A percentile compares a stretch with the other conserved stretches of the same genome.
Evolutionary conservation across 2,113 vertebrate species (phyloP).

Genomic region (Melanerpes formicivorus): DNA sequence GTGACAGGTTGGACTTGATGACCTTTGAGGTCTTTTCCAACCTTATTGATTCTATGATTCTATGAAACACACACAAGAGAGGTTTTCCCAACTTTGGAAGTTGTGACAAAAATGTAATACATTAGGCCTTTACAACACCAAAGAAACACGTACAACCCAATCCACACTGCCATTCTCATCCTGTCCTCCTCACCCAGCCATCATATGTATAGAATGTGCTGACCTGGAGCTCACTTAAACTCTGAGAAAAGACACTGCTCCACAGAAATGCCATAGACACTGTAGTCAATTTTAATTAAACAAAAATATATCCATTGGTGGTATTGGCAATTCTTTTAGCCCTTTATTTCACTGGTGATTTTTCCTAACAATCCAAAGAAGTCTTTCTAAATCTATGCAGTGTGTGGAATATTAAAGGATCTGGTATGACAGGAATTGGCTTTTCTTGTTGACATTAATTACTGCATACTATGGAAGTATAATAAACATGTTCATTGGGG

Average conservation of each 20-base stretch:
- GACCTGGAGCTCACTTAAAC: neutral
- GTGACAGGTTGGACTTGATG: too few species aligned
- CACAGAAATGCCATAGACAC: neutral
- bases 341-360: neutral
- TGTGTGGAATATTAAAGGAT: neutral
- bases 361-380: neutral
- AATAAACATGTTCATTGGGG: neutral
- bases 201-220: neutral
- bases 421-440: neutral
- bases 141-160: neutral
- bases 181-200: neutral
- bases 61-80: neutral
- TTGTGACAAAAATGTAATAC: neutral
- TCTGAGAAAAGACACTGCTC: neutral
- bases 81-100: neutral
- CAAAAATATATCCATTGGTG: neutral
- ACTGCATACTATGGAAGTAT: neutral
- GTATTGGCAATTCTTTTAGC: neutral
- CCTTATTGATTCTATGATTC: too few species aligned
- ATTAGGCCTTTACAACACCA: neutral
- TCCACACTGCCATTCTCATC: neutral
- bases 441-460: neutral
- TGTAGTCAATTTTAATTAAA: neutral
- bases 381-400: neutral
- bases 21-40: too few species aligned